Percentiles rank a stretch among this genome's conserved stretches.
Conservation (phyloP, 2,888 invertebrate genomes). For the Euproctis similis region DNA sequence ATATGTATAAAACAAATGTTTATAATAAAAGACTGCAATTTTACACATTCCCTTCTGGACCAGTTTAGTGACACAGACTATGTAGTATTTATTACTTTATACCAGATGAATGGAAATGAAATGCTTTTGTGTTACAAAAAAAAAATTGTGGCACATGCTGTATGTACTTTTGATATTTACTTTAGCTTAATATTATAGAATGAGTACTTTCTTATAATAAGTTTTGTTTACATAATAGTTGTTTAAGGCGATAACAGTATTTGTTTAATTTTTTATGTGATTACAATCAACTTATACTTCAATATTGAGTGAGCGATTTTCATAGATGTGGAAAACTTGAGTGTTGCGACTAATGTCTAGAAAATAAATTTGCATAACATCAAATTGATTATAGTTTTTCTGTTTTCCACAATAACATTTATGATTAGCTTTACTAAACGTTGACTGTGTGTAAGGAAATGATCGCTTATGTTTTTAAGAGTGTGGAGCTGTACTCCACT, state of each 20-base stretch:
- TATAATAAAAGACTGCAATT: constrained; percentile 36
- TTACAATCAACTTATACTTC: constrained; percentile 12
- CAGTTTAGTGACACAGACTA: too few relatives aligned
- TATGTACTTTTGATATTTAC: too few relatives aligned
- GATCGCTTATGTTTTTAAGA: constrained; percentile 38
- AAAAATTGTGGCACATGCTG: too few relatives aligned
- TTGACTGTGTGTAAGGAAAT: constrained; percentile 27
- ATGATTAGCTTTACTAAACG: constrained; percentile 16
- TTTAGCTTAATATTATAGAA: too few relatives aligned
- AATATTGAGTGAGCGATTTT: constrained; percentile 19
- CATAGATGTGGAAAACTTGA: constrained; percentile 54
- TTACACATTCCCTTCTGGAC: constrained; percentile 33
- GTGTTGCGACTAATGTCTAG: constrained; percentile 32
- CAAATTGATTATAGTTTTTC: constrained; percentile 46
- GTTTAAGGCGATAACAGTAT: constrained; percentile 15
- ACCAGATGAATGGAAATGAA: too few relatives aligned
- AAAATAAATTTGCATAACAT: constrained; percentile 44
- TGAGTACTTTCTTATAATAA: constrained; percentile 27
- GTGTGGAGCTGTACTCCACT: constrained; percentile 32
- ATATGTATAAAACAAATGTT: too few relatives aligned
- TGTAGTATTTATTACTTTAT: too few relatives aligned
- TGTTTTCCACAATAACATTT: constrained; percentile 52
- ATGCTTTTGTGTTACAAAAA: too few relatives aligned
- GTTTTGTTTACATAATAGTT: constrained; percentile 19
- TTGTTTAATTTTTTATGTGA: constrained; percentile 10